These are phyloP conservation scores for Temnothorax rugatulus DNA, from an alignment of 2,888 invertebrate genomes.

Conservation along the genomic window DNA sequence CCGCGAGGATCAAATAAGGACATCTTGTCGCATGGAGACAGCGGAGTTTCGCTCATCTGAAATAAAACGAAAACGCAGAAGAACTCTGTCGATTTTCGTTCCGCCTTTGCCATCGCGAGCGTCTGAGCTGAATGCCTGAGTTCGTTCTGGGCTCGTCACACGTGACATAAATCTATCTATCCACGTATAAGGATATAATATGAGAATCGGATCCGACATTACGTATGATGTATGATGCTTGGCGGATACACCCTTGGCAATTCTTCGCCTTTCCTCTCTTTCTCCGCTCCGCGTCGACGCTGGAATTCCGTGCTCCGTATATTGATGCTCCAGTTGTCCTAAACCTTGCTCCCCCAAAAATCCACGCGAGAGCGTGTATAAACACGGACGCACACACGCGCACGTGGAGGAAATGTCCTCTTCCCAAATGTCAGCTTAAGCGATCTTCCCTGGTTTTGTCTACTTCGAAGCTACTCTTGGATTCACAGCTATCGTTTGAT, in stretches of 20 bases:
- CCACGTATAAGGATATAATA: slow-evolving; percentile 79
- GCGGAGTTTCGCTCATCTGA: not conserved
- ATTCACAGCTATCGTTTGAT: slow-evolving; percentile 52
- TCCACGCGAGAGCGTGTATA: slow-evolving; percentile 53
- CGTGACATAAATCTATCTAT: slow-evolving; percentile 74
- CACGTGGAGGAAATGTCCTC: slow-evolving; percentile 60
- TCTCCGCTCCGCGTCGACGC: slow-evolving; percentile 57
- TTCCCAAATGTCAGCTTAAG: slow-evolving; percentile 61
- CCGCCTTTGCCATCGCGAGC: slow-evolving; percentile 44
- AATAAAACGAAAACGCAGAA: slow-evolving; percentile 8
- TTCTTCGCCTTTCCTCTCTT: slow-evolving; percentile 44
- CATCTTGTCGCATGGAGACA: not conserved
- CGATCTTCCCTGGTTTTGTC: slow-evolving; percentile 49
- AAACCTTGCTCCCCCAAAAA: slow-evolving; percentile 65
- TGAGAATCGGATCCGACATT: slow-evolving; percentile 84
- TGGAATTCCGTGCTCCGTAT: slow-evolving; percentile 84
- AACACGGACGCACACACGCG: slow-evolving; percentile 53
- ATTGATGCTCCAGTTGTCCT: slow-evolving; percentile 81
- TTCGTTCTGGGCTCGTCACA: slow-evolving; percentile 62
- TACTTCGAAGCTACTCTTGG: slow-evolving; percentile 53
- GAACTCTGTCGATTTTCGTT: slow-evolving; percentile 56
- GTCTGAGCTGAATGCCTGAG: slow-evolving; percentile 63
- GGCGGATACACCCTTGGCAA: slow-evolving; percentile 80
- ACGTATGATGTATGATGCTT: slow-evolving; percentile 84
- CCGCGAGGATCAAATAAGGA: not conserved